A percentile compares a stretch with the other conserved stretches of the same genome.
Evolutionary conservation across 2,888 invertebrate genomes (phyloP).

Genomic region (Chymomyza caudatula): DNA sequence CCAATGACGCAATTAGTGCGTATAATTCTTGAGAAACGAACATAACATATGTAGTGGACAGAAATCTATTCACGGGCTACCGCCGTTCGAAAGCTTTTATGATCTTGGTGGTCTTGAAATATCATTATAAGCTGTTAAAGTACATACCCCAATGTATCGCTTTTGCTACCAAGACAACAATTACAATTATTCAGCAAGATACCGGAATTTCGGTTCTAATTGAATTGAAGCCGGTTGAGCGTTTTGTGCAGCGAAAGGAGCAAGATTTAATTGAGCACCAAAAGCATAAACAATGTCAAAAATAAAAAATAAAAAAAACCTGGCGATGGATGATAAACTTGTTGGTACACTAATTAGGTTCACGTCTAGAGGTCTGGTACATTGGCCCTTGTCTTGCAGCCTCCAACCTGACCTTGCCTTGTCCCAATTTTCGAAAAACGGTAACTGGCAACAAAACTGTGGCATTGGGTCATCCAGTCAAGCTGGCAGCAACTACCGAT

Average conservation of each 20-base stretch:
- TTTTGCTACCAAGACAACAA: no score
- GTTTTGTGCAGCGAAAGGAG: neutral
- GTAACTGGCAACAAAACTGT: slow-evolving; percentile 40
- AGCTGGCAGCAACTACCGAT: slow-evolving; percentile 3
- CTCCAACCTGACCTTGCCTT: slow-evolving; percentile 52
- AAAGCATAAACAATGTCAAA: slow-evolving; percentile 10
- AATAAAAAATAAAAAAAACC: slow-evolving; percentile 33
- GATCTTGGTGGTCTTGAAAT: no score
- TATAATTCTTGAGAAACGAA: no score
- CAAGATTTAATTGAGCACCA: neutral
- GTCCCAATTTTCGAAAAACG: slow-evolving; percentile 22
- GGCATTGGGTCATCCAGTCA: slow-evolving; percentile 58
- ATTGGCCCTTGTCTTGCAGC: slow-evolving; percentile 7
- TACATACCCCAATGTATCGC: no score
- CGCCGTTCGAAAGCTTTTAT: no score
- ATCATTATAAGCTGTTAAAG: no score
- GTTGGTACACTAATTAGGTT: slow-evolving; percentile 51
- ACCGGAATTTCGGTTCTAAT: neutral
- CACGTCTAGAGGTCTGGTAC: slow-evolving; percentile 41
- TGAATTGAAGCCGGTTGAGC: neutral
- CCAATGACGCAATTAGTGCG: no score
- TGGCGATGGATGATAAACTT: slow-evolving; percentile 64
- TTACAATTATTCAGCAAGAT: neutral
- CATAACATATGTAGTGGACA: no score
- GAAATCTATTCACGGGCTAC: no score